phyloP scores from a whole-genome alignment of 2,797 vertebrate species.

The Philypnodon macrostomus region DNA sequence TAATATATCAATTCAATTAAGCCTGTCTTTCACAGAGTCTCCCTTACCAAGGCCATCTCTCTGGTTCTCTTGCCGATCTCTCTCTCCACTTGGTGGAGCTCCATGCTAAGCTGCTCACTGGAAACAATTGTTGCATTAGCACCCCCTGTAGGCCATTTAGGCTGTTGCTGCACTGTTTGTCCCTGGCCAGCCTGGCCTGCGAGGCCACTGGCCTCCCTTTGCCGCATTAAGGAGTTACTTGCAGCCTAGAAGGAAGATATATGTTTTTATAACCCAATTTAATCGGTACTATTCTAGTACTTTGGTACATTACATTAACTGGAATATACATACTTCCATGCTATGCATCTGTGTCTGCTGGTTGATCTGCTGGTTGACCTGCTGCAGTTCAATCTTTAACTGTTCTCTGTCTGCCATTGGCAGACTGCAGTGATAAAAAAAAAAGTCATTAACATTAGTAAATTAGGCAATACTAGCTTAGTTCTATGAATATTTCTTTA shows the following conservation, averaged over 20 bases:
- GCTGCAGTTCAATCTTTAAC: conserved; percentile 94
- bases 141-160: conserved; percentile 87
- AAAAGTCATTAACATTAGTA: too few relatives aligned
- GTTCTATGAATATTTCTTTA: too few relatives aligned
- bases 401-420: conserved; percentile 89
- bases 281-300: background rate
- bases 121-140: conserved; percentile 74
- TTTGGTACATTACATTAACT: background rate
- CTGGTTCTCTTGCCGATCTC: conserved; percentile 97
- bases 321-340: conserved; percentile 81
- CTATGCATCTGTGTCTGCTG: conserved; percentile 93
- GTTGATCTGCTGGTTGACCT: conserved; percentile 92
- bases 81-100: conserved; percentile 95
- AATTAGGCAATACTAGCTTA: too few relatives aligned
- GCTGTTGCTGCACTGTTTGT: conserved; percentile 55
- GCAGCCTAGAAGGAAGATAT: conserved; percentile 76
- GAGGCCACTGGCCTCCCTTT: conserved; percentile 86
- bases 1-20: background rate
- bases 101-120: conserved; percentile 95
- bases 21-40: background rate
- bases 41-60: conserved; percentile 91
- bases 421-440: conserved; percentile 66
- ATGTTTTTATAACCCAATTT: background rate
- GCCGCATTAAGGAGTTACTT: conserved; percentile 89
- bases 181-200: conserved; percentile 71